A percentile compares a stretch with the other conserved stretches of the same genome.
phyloP scores from a whole-genome alignment of 2,113 vertebrate genomes.

The Motacilla tschutschensis region DNA sequence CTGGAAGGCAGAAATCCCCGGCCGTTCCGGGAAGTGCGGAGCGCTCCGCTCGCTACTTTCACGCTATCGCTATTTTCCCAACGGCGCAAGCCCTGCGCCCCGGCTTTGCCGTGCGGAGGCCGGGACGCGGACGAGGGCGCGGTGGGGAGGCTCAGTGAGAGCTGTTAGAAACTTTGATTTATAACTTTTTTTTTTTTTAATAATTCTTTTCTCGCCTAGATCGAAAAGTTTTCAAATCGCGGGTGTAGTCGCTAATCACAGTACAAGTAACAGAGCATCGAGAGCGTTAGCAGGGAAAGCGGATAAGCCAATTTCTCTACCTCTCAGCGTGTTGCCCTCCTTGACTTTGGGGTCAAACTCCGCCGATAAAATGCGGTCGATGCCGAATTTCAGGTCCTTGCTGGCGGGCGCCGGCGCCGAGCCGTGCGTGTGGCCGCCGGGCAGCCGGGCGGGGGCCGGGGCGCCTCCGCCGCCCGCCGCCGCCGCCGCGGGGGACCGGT shows the following conservation, averaged over 20 bases:
- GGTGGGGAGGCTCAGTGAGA: not conserved
- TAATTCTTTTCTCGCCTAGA: not conserved
- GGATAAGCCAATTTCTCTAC: slow-evolving; percentile 64
- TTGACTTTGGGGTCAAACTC: slow-evolving; percentile 94
- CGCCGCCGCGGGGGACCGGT: slow-evolving; percentile 58
- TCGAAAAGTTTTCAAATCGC: not conserved
- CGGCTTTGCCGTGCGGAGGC: not conserved
- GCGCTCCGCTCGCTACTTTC: not conserved
- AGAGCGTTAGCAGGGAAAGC: not conserved
- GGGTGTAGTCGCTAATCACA: not conserved
- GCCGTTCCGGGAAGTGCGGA: not conserved
- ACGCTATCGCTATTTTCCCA: not conserved
- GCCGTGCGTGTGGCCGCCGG: slow-evolving; percentile 67
- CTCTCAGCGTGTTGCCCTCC: slow-evolving; percentile 90
- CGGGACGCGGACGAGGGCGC: not conserved
- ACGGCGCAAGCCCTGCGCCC: not conserved
- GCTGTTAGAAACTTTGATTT: not conserved
- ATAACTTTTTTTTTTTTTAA: not conserved
- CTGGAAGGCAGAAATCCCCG: not conserved
- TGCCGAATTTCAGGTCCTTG: slow-evolving; percentile 98
- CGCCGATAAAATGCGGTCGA: slow-evolving; percentile 93
- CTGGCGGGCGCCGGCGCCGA: slow-evolving; percentile 83
- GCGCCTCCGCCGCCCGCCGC: slow-evolving; percentile 59
- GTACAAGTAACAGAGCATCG: not conserved
- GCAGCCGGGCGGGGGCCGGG: slow-evolving; percentile 67